Conservation (phyloP, 2,888 invertebrate species). For the Tenthredo livida region DNA sequence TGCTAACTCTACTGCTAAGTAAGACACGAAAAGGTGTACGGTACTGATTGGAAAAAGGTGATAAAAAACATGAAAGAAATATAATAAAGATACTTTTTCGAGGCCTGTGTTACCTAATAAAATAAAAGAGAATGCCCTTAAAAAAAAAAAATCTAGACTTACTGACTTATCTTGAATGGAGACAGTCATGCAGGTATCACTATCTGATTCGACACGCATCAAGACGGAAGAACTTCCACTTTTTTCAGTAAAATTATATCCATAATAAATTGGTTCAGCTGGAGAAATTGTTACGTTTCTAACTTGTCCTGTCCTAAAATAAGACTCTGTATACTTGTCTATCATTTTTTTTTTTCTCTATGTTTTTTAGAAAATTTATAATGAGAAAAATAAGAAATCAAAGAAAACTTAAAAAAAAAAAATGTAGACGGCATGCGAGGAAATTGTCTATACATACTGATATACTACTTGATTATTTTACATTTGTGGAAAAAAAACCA, state of each 20-base stretch:
- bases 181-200: conserved; percentile 87
- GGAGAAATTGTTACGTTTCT: conserved; percentile 77
- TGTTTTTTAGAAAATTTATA: neutral
- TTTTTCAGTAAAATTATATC: conserved; percentile 80
- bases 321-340: neutral
- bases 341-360: neutral
- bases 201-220: conserved; percentile 83
- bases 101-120: conserved; percentile 28
- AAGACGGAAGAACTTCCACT: conserved; percentile 79
- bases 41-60: neutral
- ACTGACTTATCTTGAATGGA: conserved; percentile 89
- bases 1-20: neutral
- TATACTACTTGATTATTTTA: neutral
- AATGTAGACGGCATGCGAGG: neutral
- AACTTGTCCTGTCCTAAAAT: conserved; percentile 65
- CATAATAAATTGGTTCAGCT: conserved; percentile 82
- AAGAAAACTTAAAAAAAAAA: conserved; percentile 16
- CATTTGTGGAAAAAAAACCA: neutral
- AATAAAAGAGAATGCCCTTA: conserved; percentile 30
- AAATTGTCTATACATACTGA: neutral
- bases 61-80: conserved; percentile 24
- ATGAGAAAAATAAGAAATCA: neutral
- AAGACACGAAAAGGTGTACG: neutral
- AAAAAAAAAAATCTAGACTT: conserved; percentile 68
- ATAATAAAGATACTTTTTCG: neutral